A percentile compares a stretch with the other conserved stretches of the same genome.
Conservation (phyloP, 2,888 invertebrate species). For the Rhagonycha lutea region DNA sequence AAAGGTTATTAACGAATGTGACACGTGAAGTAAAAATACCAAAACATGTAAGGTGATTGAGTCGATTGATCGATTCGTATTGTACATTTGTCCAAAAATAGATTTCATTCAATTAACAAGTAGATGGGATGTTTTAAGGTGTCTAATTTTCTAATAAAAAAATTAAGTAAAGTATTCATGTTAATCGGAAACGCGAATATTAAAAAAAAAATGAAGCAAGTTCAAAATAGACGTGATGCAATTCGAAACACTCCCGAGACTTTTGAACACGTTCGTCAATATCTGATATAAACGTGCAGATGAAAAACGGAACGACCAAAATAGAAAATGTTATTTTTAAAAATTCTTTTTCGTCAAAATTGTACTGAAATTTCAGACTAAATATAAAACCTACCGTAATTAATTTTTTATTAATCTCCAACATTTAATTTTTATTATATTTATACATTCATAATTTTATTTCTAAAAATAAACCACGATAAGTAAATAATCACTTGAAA, state of each 20-base stretch:
- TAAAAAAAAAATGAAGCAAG: not conserved
- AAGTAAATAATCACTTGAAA: not conserved
- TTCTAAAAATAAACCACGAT: not conserved
- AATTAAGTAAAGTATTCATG: not conserved
- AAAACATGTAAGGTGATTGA: not conserved
- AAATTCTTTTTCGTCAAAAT: not conserved
- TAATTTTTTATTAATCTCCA: not conserved
- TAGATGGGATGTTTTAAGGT: not conserved
- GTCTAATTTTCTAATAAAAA: not conserved
- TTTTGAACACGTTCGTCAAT: slow-evolving; percentile 3
- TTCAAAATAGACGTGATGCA: slow-evolving; percentile 1
- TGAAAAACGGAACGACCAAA: not conserved
- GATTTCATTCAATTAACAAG: not conserved
- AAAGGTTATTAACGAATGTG: not conserved
- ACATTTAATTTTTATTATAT: not conserved
- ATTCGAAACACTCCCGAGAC: slow-evolving; percentile 2
- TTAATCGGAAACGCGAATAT: not conserved
- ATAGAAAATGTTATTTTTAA: slow-evolving; percentile 1
- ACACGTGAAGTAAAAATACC: not conserved
- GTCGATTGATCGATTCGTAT: not conserved
- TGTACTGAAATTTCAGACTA: not conserved
- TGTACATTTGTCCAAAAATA: not conserved
- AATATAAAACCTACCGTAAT: not conserved
- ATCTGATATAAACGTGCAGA: not conserved
- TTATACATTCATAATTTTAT: not conserved